A percentile compares a stretch with the other conserved stretches of the same genome.
These are phyloP conservation scores for Pasiphila rectangulata DNA, from an alignment of 2,888 invertebrate species.

Conservation along the genomic window DNA sequence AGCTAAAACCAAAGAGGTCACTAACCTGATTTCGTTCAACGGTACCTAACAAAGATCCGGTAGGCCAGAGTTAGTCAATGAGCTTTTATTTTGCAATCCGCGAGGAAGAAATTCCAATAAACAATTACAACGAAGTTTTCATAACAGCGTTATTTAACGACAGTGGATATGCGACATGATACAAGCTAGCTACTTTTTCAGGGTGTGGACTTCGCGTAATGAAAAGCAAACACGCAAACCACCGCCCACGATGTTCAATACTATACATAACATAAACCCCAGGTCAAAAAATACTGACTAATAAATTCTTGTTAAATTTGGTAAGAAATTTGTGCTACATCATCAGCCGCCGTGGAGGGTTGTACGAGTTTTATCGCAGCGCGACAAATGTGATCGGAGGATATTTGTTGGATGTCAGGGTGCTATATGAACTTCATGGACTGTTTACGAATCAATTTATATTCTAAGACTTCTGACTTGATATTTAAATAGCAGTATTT, in stretches of 20 bases:
- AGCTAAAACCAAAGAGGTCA: neutral
- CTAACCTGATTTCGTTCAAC: neutral
- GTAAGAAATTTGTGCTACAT: too few relatives aligned
- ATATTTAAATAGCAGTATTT: too few relatives aligned
- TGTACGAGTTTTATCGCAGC: too few relatives aligned
- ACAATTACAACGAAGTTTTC: conserved; percentile 12
- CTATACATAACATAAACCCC: conserved; percentile 47
- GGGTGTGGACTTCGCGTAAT: conserved; percentile 66
- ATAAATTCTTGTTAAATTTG: too few relatives aligned
- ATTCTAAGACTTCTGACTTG: too few relatives aligned
- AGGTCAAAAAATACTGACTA: neutral
- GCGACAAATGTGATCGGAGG: too few relatives aligned
- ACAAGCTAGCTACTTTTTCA: conserved; percentile 39
- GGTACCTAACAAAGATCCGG: neutral
- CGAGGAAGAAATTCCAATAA: conserved; percentile 5
- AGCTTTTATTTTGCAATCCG: conserved; percentile 3
- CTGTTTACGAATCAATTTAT: too few relatives aligned
- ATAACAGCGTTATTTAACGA: conserved; percentile 19
- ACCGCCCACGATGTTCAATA: conserved; percentile 48
- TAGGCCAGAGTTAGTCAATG: too few relatives aligned
- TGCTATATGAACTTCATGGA: too few relatives aligned
- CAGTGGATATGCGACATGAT: conserved; percentile 26
- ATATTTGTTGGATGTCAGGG: too few relatives aligned
- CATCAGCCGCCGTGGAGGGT: too few relatives aligned
- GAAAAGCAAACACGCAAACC: conserved; percentile 73